A percentile compares a stretch with the other conserved stretches of the same genome.
These are phyloP conservation scores for Pseudomyrmex concolor DNA, from an alignment of 1,140 invertebrate species.

Conservation along the genomic window DNA sequence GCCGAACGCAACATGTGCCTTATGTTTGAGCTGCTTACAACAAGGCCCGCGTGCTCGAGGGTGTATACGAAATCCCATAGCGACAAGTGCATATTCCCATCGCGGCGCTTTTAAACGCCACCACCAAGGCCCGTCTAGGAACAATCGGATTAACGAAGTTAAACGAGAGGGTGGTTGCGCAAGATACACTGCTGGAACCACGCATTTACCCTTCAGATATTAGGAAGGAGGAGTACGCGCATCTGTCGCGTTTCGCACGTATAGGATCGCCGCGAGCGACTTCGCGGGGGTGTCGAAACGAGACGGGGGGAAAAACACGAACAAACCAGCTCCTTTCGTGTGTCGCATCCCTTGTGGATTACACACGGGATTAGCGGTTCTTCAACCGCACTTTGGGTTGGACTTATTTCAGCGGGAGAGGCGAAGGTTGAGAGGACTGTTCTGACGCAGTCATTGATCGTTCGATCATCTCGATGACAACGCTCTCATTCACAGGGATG, in stretches of 20 bases:
- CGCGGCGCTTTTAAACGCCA: conserved; percentile 63
- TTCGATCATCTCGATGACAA: background rate
- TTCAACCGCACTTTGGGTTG: background rate
- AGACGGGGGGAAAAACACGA: conserved; percentile 31
- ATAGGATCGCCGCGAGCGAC: conserved; percentile 51
- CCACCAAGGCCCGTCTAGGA: conserved; percentile 61
- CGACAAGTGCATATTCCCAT: conserved; percentile 79
- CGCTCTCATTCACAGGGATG: too few species aligned
- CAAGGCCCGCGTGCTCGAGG: background rate
- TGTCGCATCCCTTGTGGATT: background rate
- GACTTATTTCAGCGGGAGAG: background rate
- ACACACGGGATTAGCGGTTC: conserved; percentile 61
- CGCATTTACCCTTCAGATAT: background rate
- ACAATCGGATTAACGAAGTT: conserved; percentile 81
- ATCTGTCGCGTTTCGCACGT: conserved; percentile 78
- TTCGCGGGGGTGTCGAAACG: conserved; percentile 65
- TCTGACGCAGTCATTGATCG: conserved; percentile 11
- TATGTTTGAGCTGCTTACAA: conserved; percentile 31
- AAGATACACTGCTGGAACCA: conserved; percentile 28
- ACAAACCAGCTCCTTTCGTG: conserved; percentile 5
- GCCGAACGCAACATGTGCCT: background rate
- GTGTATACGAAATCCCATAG: conserved; percentile 42
- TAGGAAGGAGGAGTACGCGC: conserved; percentile 8
- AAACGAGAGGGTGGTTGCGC: conserved; percentile 67
- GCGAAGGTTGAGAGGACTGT: conserved; percentile 1